Conservation (phyloP, 2,113 vertebrate genomes). For the Phycodurus eques region DNA sequence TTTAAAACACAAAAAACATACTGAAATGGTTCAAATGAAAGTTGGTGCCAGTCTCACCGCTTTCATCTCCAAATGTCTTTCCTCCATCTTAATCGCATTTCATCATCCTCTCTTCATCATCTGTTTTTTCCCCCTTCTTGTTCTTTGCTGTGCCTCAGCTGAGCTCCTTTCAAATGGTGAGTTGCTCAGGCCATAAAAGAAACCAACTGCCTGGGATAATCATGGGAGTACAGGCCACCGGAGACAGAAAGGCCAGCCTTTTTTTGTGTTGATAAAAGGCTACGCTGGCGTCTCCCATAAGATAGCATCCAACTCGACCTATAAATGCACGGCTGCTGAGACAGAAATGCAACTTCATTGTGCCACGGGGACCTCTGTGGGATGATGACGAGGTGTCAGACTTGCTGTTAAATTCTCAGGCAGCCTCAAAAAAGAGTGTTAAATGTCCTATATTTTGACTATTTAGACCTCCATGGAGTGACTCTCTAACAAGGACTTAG, state of each 20-base stretch:
- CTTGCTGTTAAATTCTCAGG: neutral
- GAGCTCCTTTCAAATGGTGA: conserved; percentile 34
- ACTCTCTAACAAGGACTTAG: no score
- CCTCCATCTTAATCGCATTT: conserved; percentile 33
- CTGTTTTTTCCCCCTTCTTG: conserved; percentile 15
- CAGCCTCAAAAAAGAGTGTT: neutral
- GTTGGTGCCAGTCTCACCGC: conserved; percentile 11
- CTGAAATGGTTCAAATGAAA: neutral
- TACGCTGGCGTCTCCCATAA: conserved; percentile 33
- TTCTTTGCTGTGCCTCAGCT: conserved; percentile 14
- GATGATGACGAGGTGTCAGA: conserved; percentile 7
- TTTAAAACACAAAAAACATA: neutral
- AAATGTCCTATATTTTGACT: neutral
- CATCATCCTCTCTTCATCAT: conserved; percentile 17
- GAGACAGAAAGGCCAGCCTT: conserved; percentile 55
- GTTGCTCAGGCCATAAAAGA: conserved; percentile 48
- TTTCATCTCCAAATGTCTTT: conserved; percentile 29
- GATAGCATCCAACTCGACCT: conserved; percentile 60
- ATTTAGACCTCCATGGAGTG: no score
- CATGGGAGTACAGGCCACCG: conserved; percentile 46
- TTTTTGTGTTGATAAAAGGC: conserved; percentile 56
- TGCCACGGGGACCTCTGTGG: conserved; percentile 13
- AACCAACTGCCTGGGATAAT: conserved; percentile 52
- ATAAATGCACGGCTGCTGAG: conserved; percentile 41
- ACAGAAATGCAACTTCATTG: conserved; percentile 25